Evolutionary conservation across 2,797 vertebrate genomes (phyloP), one percentile per base, ranked within the genome.

Genomic region (Myotis daubentonii): DNA sequence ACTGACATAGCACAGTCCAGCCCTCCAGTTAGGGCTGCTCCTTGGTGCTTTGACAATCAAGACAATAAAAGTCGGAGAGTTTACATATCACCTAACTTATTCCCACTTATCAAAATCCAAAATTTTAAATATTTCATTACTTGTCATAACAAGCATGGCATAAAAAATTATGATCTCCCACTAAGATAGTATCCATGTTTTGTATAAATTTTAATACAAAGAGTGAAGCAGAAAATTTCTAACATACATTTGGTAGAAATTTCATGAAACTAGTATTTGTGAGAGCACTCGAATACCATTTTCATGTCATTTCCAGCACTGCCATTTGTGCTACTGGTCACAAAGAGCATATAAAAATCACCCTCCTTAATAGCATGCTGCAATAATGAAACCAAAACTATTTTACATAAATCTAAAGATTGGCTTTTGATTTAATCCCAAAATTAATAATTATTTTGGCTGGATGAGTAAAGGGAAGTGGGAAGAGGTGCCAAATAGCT

Each of bases 401-500:
- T 86, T 95, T 86, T 44, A 68, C 30, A 36, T 36, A 91, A 82
- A 85, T 57, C 36, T 76, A 41, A 89, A 87, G 17, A 55, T 0
- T 82, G n/a, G 28, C 17, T 70, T 92, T 57, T 94, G 5, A 94
- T 30, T 94, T 82, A 93, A 60, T 81, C 16, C 17, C 65, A 41
- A 93, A 88, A 44, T 23, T 53, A 17, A 17, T 38, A 93, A 82
- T 17, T 82, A 71, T 84, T 78, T 91, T 89, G 57, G 6, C 74
- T 87, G 28, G 22, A 49, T 78, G 6, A 62, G 8, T 78, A 36
- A 87, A 94, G 28, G 47, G n/a, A 55, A 68, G 13, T 23, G 8
- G 22, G 51, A 80, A 55, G 36, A 66, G 23, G 9, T 72, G 6
- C 74, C 47, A 95, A 84, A 91, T 15, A 92, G 38, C 25, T 57